These are phyloP conservation scores for Mormyrus lacerda DNA, from an alignment of 2,113 vertebrate species.

Conservation along the genomic window DNA sequence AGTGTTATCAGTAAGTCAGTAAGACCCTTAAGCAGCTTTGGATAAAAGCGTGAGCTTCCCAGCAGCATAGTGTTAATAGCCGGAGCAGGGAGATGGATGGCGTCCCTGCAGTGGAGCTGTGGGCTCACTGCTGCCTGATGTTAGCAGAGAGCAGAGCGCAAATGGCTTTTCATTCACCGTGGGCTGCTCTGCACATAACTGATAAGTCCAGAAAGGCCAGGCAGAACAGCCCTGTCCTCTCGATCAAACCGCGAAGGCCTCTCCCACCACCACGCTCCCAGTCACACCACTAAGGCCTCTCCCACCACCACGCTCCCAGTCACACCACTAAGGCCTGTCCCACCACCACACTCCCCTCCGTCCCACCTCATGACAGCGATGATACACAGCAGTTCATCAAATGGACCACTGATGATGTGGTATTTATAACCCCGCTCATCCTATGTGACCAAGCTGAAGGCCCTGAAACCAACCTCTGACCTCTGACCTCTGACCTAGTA, in stretches of 20 bases:
- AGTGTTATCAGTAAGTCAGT: neutral
- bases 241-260: neutral
- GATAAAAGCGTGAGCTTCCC: neutral
- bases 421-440: neutral
- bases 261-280: constrained; percentile 23
- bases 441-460: neutral
- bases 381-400: neutral
- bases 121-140: neutral
- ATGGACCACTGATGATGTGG: neutral
- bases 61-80: neutral
- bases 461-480: neutral
- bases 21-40: neutral
- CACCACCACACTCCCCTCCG: neutral
- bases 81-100: neutral
- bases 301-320: constrained; percentile 31
- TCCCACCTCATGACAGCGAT: neutral
- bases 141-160: neutral
- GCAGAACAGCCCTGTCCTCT: neutral
- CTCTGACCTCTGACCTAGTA: too few species aligned
- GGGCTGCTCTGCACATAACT: constrained; percentile 46
- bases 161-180: constrained; percentile 25
- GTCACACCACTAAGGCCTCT: neutral
- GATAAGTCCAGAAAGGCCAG: constrained; percentile 49
- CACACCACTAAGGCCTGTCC: neutral
- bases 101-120: neutral